Conservation (phyloP, 2,888 invertebrate species). For the Napeogenes sylphis region DNA sequence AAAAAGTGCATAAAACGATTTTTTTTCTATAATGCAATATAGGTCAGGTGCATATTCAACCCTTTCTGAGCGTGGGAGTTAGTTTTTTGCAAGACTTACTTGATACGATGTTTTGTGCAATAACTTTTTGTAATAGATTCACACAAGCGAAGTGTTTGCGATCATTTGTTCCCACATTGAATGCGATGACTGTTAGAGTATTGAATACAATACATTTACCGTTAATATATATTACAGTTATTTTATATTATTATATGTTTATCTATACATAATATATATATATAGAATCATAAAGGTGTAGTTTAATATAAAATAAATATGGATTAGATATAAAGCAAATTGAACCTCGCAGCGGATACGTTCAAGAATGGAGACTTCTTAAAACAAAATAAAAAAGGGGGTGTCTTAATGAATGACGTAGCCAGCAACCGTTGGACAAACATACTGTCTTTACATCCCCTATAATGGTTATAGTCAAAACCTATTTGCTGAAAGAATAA, state of each 20-base stretch:
- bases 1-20: conserved; percentile 68
- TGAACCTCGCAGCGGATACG: too few relatives aligned
- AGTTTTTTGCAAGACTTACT: conserved; percentile 48
- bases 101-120: conserved; percentile 58
- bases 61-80: conserved; percentile 75
- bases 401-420: conserved; percentile 16
- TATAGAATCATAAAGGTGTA: too few relatives aligned
- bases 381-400: too few relatives aligned
- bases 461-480: conserved; percentile 66
- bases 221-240: conserved; percentile 51
- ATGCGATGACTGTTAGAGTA: conserved; percentile 68
- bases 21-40: conserved; percentile 61
- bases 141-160: conserved; percentile 66
- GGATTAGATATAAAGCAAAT: too few relatives aligned
- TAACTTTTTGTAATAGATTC: conserved; percentile 56
- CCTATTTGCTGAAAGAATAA: conserved; percentile 75
- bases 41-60: conserved; percentile 76
- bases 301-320: too few relatives aligned
- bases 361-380: too few relatives aligned
- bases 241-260: conserved; percentile 16
- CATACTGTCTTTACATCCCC: conserved; percentile 17
- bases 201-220: conserved; percentile 45
- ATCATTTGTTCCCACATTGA: conserved; percentile 77
- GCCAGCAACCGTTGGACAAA: conserved; percentile 21
- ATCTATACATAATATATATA: too few relatives aligned